Evolutionary conservation across 2,797 vertebrate species (phyloP), one percentile per base, ranked within the genome.

Genomic region (Leptatherina wallacei): DNA sequence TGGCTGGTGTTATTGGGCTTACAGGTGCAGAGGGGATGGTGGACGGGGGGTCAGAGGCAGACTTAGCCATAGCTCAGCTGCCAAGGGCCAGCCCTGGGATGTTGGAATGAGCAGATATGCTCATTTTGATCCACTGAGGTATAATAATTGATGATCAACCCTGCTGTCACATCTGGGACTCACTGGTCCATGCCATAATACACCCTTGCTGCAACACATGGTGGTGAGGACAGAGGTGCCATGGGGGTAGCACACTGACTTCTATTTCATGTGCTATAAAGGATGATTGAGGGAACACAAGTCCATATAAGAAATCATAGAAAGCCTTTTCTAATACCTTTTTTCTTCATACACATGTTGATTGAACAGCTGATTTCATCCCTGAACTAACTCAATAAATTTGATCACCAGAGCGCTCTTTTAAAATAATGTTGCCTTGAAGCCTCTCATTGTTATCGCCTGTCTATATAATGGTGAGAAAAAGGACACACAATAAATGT

Each of bases 141-240:
- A 95, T 95, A 94, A 95, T 95, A 95, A 95, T 95, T 95, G 94
- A 95, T 95, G 93, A 95, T 94, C 93, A 95, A 88, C 80, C 93
- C 91, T 91, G 92, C 93, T 95, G 94, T 94, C 90, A 73, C 89
- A 91, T 93, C 91, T 94, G 92, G 84, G 91, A 94, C 55, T 86
- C 88, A 92, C 89, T 93, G 91, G 90, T 85, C 92, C 88, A 35
- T 93, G 87, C 65, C 36, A 65, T 91, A 91, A 89, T 87, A 81
- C 75, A 77, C 69, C 90, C 87, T 85, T 89, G 85, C 91, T 86
- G 81, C 88, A 86, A 86, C 91, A 89, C 83, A 92, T 89, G 89
- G 85, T 72, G 73, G 65, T 80, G 87, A 81, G 83, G 88, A 83
- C 86, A 85, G 81, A 85, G 76, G 80, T 85, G 84, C 80, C 86